Evolutionary conservation across 2,888 invertebrate genomes (phyloP).

Genomic region (Eugnorisma glareosa): DNA sequence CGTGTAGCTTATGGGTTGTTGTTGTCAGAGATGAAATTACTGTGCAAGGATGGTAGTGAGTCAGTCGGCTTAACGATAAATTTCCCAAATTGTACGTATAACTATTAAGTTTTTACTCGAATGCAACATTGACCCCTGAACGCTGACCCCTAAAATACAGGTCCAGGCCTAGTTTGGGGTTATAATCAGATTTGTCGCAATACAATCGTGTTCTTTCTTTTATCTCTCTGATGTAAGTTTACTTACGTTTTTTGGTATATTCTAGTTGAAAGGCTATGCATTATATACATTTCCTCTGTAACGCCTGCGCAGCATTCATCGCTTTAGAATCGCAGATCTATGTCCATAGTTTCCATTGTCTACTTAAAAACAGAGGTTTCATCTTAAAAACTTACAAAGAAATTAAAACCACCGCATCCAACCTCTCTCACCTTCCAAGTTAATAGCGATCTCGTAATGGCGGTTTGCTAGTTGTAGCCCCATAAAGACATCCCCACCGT

Average conservation of each 20-base stretch:
- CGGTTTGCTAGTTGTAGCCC: constrained; percentile 80
- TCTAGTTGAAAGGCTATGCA: not conserved
- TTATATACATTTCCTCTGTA: too few species aligned
- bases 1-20: not conserved
- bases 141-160: too few species aligned
- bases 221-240: too few species aligned
- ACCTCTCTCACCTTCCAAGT: constrained; percentile 68
- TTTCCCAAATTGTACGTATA: not conserved
- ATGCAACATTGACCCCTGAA: not conserved
- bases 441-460: constrained; percentile 84
- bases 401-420: constrained; percentile 71
- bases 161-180: too few species aligned
- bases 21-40: not conserved
- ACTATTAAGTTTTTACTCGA: not conserved
- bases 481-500: constrained; percentile 80
- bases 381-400: not conserved
- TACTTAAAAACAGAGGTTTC: too few species aligned
- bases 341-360: too few species aligned
- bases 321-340: too few species aligned
- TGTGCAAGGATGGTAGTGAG: not conserved
- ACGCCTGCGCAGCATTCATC: too few species aligned
- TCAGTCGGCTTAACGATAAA: not conserved
- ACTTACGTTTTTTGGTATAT: not conserved
- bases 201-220: too few species aligned
- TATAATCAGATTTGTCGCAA: too few species aligned